Percentiles rank a stretch among this genome's conserved stretches.
Conservation (phyloP, 2,113 vertebrate genomes). For the Rutilus rutilus region DNA sequence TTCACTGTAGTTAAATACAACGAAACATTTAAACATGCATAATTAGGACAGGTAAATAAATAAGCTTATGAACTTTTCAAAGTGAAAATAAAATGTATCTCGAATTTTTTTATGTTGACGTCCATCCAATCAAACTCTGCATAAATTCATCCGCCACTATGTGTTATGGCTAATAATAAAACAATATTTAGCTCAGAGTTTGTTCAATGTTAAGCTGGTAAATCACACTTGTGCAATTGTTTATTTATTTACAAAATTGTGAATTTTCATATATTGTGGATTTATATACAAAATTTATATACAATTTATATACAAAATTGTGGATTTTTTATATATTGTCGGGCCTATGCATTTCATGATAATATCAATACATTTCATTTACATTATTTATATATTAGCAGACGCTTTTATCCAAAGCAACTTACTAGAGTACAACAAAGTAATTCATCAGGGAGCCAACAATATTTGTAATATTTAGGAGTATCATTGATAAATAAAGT, state of each 20-base stretch:
- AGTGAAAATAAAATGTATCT: background rate
- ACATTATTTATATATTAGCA: too few relatives aligned
- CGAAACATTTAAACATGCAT: too few relatives aligned
- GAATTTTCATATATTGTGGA: background rate
- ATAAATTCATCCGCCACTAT: background rate
- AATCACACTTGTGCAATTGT: background rate
- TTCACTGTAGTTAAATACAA: too few relatives aligned
- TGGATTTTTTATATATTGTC: background rate
- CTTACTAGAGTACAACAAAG: too few relatives aligned
- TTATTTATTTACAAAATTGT: background rate
- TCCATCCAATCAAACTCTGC: too few relatives aligned
- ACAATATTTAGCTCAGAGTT: background rate
- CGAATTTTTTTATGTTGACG: too few relatives aligned
- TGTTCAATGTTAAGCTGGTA: background rate
- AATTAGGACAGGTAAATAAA: background rate
- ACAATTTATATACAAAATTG: background rate
- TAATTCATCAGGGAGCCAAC: too few relatives aligned
- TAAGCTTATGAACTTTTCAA: background rate
- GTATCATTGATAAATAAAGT: too few relatives aligned
- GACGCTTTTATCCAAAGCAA: too few relatives aligned
- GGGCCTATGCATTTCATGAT: background rate
- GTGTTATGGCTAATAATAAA: background rate
- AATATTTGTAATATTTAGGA: too few relatives aligned
- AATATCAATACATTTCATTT: background rate
- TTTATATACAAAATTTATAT: too few relatives aligned